Percentiles rank a stretch among this genome's conserved stretches.
phyloP scores from a whole-genome alignment of 92 coral and sea anemone genomes.

The Siderastrea siderea region DNA sequence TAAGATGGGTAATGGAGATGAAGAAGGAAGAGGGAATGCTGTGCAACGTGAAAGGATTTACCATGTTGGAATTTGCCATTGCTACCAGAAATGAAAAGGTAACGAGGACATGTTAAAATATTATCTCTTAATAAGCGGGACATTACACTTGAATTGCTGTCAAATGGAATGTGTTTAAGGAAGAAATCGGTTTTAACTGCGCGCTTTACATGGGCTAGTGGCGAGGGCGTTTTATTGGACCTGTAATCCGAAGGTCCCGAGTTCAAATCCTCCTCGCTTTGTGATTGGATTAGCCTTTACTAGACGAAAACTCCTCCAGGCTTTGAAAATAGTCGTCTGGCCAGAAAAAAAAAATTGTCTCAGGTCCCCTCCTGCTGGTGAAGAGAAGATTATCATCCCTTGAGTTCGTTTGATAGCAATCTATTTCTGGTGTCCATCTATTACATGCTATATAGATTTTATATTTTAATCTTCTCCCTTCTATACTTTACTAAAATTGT shows the following conservation, averaged over 20 bases:
- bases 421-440: neutral
- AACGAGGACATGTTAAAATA: neutral
- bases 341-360: conserved; percentile 9
- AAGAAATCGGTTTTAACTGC: neutral
- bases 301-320: too few species aligned
- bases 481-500: too few species aligned
- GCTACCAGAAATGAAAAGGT: conserved; percentile 74
- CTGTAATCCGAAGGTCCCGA: too few species aligned
- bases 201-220: neutral
- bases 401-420: neutral
- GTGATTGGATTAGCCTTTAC: too few species aligned
- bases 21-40: neutral
- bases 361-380: too few species aligned
- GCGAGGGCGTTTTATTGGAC: too few species aligned
- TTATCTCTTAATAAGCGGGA: too few species aligned
- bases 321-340: too few species aligned
- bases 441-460: neutral
- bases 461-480: too few species aligned
- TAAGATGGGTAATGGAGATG: conserved; percentile 69
- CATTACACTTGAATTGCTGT: neutral
- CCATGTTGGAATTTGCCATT: conserved; percentile 81
- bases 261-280: too few species aligned
- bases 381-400: neutral
- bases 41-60: conserved; percentile 12
- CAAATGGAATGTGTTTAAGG: too few species aligned